phyloP scores from a whole-genome alignment of 2,888 invertebrate species.

The Caenorhabditis macrosperma region DNA sequence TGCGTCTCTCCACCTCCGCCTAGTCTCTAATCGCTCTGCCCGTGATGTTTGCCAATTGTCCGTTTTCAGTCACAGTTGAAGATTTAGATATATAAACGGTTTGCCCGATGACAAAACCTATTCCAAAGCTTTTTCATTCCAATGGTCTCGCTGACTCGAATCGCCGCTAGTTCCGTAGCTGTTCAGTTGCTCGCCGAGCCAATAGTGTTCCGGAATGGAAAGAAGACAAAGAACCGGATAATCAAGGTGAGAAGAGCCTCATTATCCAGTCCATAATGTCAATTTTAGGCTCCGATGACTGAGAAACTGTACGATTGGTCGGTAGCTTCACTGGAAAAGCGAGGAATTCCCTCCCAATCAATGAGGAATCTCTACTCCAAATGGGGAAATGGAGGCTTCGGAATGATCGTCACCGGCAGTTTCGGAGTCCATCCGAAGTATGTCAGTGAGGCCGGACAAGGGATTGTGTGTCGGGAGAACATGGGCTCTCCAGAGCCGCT shows the following conservation, averaged over 20 bases:
- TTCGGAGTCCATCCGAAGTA: constrained; percentile 38
- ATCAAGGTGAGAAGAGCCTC: constrained; percentile 42
- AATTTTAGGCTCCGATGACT: constrained; percentile 57
- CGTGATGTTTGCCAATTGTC: too few species aligned
- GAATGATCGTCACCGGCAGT: constrained; percentile 68
- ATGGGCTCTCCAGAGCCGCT: constrained; percentile 36
- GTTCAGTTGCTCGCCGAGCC: constrained; percentile 7
- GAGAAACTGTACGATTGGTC: constrained; percentile 54
- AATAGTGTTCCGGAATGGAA: constrained; percentile 42
- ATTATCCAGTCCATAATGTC: neutral
- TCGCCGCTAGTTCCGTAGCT: neutral
- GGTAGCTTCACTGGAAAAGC: constrained; percentile 5
- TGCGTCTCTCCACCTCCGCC: too few species aligned
- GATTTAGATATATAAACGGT: too few species aligned
- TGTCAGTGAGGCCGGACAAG: constrained; percentile 60
- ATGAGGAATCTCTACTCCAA: constrained; percentile 64
- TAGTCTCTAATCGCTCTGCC: too few species aligned
- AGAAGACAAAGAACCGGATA: constrained; percentile 36
- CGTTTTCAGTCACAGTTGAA: too few species aligned
- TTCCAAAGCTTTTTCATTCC: too few species aligned
- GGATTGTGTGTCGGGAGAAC: constrained; percentile 56
- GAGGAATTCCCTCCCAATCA: constrained; percentile 59
- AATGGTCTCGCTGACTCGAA: neutral
- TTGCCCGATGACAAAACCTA: too few species aligned
- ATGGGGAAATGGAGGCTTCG: constrained; percentile 67